Evolutionary conservation across 2,888 invertebrate genomes (phyloP).

Genomic region (Clivina fossor): DNA sequence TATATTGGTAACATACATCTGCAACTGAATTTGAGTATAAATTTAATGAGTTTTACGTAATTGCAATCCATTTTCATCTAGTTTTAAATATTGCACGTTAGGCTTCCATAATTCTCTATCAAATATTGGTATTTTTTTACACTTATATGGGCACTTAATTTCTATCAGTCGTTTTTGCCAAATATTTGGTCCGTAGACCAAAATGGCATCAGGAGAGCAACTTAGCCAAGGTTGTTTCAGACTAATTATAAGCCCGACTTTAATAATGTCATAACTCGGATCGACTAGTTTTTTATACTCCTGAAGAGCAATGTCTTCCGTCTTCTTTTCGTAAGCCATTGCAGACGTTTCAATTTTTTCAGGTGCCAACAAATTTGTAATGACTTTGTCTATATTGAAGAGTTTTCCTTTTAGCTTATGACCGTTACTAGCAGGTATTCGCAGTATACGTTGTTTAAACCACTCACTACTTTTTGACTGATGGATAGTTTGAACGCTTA

Average conservation of each 20-base stretch:
- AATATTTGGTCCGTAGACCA: slow-evolving; percentile 34
- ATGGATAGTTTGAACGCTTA: slow-evolving; percentile 34
- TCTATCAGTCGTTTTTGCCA: slow-evolving; percentile 39
- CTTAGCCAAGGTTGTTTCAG: slow-evolving; percentile 37
- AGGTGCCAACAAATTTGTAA: slow-evolving; percentile 30
- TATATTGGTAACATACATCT: slow-evolving; percentile 33
- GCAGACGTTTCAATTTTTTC: slow-evolving; percentile 27
- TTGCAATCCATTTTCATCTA: slow-evolving; percentile 34
- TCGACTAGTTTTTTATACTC: slow-evolving; percentile 35
- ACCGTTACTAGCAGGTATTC: slow-evolving; percentile 38
- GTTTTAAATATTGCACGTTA: slow-evolving; percentile 33
- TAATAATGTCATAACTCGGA: slow-evolving; percentile 30
- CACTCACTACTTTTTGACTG: slow-evolving; percentile 32
- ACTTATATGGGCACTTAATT: slow-evolving; percentile 38
- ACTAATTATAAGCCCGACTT: slow-evolving; percentile 38
- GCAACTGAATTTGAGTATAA: slow-evolving; percentile 31
- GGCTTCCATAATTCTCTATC: slow-evolving; percentile 10
- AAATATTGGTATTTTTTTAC: slow-evolving; percentile 29
- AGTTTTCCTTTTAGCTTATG: slow-evolving; percentile 35
- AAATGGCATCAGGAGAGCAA: slow-evolving; percentile 38
- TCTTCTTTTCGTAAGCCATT: slow-evolving; percentile 38
- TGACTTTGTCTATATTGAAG: slow-evolving; percentile 36
- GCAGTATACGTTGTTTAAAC: slow-evolving; percentile 28
- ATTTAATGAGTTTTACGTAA: slow-evolving; percentile 32
- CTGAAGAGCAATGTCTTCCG: slow-evolving; percentile 32